phyloP scores from a whole-genome alignment of 2,113 vertebrate genomes.

The Stigmatopora nigra region DNA sequence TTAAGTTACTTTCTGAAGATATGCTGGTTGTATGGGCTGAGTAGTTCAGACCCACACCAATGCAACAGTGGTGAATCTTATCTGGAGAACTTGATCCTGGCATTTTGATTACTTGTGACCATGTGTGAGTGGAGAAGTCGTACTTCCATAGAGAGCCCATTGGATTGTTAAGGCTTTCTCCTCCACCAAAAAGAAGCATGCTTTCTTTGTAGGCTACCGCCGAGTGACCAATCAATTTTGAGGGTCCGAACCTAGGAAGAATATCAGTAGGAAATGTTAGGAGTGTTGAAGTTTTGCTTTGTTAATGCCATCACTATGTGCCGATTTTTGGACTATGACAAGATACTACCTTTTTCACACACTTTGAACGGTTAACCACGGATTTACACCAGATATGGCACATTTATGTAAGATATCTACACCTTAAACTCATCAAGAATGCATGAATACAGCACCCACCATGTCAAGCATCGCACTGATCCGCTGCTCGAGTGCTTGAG shows the following conservation, averaged over 20 bases:
- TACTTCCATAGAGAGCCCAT: constrained; percentile 73
- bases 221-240: constrained; percentile 75
- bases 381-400: no score
- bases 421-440: no score
- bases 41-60: constrained; percentile 70
- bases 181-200: constrained; percentile 80
- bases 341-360: no score
- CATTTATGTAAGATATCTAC: no score
- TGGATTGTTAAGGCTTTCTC: constrained; percentile 65
- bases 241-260: constrained; percentile 74
- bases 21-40: constrained; percentile 6
- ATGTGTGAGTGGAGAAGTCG: constrained; percentile 65
- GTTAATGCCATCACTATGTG: not conserved
- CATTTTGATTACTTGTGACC: constrained; percentile 63
- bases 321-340: no score
- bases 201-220: constrained; percentile 70
- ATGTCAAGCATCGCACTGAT: no score
- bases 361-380: no score
- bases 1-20: not conserved
- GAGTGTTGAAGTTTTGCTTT: not conserved
- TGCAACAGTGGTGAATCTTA: constrained; percentile 74
- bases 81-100: constrained; percentile 54
- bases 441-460: no score
- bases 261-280: constrained; percentile 2
- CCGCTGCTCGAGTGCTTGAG: no score